Evolutionary conservation across 2,797 vertebrate species (phyloP).

Genomic region (Champsocephalus gunnari): DNA sequence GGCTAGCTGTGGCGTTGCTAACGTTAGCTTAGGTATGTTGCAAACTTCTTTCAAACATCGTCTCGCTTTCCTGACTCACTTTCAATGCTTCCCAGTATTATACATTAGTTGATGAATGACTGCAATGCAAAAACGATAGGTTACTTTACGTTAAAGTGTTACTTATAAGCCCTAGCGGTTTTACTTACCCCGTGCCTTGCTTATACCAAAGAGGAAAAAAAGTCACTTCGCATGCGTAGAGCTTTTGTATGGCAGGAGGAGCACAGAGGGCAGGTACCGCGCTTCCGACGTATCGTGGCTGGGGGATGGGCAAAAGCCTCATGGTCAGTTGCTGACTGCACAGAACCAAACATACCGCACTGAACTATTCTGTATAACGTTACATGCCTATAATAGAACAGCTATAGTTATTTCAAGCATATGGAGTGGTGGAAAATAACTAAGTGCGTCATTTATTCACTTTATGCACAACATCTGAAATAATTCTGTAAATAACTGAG

Average conservation of each 20-base stretch:
- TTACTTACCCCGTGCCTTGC: constrained; percentile 72
- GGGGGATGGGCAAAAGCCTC: no score
- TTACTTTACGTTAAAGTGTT: neutral
- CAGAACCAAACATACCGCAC: no score
- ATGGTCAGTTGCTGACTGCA: no score
- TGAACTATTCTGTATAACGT: no score
- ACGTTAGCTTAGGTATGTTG: constrained; percentile 32
- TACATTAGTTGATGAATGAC: neutral
- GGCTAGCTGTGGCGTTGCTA: constrained; percentile 14
- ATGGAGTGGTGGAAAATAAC: no score
- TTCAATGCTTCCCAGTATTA: accelerated
- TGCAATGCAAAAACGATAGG: accelerated
- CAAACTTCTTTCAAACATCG: neutral
- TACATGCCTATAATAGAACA: no score
- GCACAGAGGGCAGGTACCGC: constrained; percentile 47
- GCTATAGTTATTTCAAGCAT: no score
- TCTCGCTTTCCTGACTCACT: constrained; percentile 1
- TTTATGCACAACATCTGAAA: no score
- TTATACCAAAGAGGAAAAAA: constrained; percentile 50
- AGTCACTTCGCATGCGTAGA: constrained; percentile 58
- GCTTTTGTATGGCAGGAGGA: constrained; percentile 66
- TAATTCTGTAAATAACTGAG: no score
- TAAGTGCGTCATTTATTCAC: no score
- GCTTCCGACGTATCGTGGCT: constrained; percentile 1
- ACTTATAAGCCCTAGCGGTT: constrained; percentile 13